phyloP scores from a whole-genome alignment of 2,113 vertebrate genomes.

The Chloroceryle aenea region DNA sequence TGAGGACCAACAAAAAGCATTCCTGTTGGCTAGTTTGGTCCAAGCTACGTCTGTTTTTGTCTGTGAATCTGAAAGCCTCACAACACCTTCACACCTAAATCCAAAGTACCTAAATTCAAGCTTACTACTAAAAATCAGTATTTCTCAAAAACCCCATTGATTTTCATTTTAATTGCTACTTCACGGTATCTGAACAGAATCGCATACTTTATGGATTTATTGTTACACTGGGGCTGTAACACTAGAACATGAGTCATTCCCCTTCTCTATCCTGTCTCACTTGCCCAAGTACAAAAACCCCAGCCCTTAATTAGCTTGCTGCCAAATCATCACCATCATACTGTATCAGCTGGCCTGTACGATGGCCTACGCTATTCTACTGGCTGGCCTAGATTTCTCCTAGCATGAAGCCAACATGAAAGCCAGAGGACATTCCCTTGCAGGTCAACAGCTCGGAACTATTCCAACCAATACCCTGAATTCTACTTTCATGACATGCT shows the following conservation, averaged over 20 bases:
- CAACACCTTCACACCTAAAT: background rate
- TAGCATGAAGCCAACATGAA: background rate
- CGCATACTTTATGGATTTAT: fast-evolving
- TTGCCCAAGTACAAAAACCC: background rate
- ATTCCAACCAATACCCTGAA: background rate
- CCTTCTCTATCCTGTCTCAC: background rate
- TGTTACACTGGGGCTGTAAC: background rate
- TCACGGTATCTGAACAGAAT: background rate
- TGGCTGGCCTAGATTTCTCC: background rate
- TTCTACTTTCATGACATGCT: background rate
- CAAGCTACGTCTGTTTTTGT: background rate
- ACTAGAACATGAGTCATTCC: background rate
- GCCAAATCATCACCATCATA: background rate
- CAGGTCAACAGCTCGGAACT: slow-evolving; percentile 1
- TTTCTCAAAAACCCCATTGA: background rate
- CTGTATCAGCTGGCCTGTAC: background rate
- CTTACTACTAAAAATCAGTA: background rate
- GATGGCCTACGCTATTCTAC: background rate
- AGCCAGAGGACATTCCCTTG: background rate
- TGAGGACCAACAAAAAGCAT: background rate
- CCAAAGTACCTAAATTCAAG: background rate
- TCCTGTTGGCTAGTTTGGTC: background rate
- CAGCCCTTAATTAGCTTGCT: background rate
- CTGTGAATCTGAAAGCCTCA: background rate
- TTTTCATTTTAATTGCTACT: background rate